phyloP scores from a whole-genome alignment of 2,113 vertebrate species.

The Petrocephalus microphthalmus region DNA sequence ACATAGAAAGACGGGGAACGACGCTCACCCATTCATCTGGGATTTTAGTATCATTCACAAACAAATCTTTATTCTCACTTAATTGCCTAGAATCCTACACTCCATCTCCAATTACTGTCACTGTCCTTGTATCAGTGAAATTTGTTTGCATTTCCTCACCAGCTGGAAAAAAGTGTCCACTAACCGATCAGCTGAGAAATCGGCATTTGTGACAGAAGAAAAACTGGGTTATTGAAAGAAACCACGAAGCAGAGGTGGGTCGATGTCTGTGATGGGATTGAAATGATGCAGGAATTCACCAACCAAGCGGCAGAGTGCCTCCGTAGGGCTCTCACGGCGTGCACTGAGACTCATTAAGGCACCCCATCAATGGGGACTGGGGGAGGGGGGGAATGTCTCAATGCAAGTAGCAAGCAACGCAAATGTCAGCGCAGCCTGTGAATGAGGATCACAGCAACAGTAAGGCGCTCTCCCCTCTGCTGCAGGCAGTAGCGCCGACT shows the following conservation, averaged over 20 bases:
- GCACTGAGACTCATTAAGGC: no score
- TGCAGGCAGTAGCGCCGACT: no score
- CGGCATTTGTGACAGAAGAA: neutral
- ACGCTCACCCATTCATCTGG: neutral
- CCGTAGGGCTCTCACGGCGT: no score
- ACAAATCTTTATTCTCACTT: neutral
- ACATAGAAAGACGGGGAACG: neutral
- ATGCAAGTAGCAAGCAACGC: no score
- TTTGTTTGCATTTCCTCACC: neutral
- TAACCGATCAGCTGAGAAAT: neutral
- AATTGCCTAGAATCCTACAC: neutral
- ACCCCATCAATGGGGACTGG: no score
- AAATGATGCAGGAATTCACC: neutral
- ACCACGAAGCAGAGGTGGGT: neutral
- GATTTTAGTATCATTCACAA: neutral
- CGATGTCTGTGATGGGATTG: neutral
- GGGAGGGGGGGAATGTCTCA: no score
- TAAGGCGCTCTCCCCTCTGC: no score
- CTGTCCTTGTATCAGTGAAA: neutral
- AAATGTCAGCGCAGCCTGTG: no score
- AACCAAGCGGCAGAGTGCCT: no score
- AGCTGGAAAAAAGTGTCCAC: neutral
- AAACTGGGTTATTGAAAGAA: neutral
- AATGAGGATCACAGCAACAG: no score
- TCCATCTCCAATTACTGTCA: neutral